phyloP scores from a whole-genome alignment of 2,113 vertebrate genomes.

The Columba livia region DNA sequence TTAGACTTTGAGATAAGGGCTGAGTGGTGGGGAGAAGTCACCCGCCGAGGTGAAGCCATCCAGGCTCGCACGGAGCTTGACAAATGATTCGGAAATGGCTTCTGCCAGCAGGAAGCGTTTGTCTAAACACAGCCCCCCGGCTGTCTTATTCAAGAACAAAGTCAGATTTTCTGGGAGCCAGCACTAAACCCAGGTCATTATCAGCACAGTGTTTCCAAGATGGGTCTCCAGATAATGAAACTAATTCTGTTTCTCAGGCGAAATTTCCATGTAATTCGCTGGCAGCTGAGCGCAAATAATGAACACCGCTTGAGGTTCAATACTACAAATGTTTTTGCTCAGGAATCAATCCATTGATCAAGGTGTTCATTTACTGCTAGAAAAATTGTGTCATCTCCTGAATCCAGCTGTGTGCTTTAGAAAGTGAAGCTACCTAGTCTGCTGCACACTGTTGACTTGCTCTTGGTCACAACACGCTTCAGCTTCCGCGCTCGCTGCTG shows the following conservation, averaged over 20 bases:
- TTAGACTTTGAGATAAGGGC: neutral
- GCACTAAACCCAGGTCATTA: neutral
- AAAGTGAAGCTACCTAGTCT: neutral
- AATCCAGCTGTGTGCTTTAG: neutral
- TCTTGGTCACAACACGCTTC: accelerated
- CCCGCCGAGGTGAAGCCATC: neutral
- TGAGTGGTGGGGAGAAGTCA: neutral
- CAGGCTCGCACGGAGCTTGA: neutral
- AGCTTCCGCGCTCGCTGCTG: accelerated
- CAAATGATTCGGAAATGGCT: neutral
- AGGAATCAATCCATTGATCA: neutral
- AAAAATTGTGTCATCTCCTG: neutral
- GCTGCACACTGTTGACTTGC: accelerated
- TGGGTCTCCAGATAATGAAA: neutral
- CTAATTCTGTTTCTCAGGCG: neutral
- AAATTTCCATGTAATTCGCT: neutral
- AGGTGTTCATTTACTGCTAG: neutral
- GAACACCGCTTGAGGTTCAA: accelerated
- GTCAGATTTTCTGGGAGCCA: neutral
- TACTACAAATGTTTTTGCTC: neutral
- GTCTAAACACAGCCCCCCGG: neutral
- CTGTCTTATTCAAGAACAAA: neutral
- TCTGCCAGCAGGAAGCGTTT: neutral
- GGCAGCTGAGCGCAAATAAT: neutral
- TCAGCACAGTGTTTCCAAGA: neutral